Conservation (phyloP, 2,888 invertebrate species). For the Nudaria mundana region DNA sequence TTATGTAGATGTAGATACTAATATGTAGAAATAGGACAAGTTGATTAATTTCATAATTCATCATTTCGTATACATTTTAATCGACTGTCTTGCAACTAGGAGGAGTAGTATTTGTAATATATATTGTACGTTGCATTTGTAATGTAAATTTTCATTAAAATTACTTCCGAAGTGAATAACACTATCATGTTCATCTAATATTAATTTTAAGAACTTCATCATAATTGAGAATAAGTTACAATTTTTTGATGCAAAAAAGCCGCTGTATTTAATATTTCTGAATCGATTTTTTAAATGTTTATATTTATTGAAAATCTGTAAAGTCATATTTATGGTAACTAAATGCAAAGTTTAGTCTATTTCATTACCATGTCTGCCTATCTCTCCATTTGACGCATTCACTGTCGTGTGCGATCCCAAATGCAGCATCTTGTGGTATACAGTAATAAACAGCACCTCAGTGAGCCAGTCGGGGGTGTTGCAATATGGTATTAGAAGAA, state of each 20-base stretch:
- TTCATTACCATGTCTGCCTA: slow-evolving; percentile 16
- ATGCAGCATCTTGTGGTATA: slow-evolving; percentile 46
- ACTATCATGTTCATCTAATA: no score
- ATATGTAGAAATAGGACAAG: slow-evolving; percentile 22
- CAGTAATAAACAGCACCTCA: slow-evolving; percentile 47
- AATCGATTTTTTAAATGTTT: no score
- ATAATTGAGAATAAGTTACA: no score
- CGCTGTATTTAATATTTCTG: no score
- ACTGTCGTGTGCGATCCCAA: slow-evolving; percentile 32
- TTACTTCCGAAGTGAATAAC: no score
- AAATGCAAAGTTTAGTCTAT: no score
- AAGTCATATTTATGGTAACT: no score
- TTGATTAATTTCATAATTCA: slow-evolving; percentile 22
- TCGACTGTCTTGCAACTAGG: slow-evolving; percentile 16
- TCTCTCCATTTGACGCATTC: slow-evolving; percentile 28
- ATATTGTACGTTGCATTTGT: no score
- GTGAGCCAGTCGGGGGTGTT: slow-evolving; percentile 49
- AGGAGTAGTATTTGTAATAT: slow-evolving; percentile 12
- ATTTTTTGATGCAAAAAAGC: no score
- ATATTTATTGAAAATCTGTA: no score
- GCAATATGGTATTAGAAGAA: slow-evolving; percentile 71
- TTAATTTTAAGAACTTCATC: no score
- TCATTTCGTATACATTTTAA: slow-evolving; percentile 11
- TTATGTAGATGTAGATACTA: slow-evolving; percentile 21
- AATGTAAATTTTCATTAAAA: no score